Base-by-base conservation (phyloP, 2,113 vertebrate species). In the Chroicocephalus ridibundus region DNA sequence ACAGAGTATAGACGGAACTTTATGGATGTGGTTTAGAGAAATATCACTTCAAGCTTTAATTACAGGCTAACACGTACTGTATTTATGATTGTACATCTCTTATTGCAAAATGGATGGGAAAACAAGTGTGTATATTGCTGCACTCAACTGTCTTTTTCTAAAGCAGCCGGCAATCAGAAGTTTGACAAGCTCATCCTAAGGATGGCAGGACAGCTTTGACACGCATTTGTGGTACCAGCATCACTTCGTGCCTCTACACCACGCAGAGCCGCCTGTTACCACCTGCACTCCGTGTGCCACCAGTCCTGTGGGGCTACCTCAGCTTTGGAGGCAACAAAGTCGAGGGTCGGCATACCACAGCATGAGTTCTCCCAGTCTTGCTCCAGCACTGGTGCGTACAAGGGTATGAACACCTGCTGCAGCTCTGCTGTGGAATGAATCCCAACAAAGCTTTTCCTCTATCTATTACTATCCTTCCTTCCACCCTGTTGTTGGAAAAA, bases 181-280 rank as follows among this genome's bases (percentile, higher is more conserved):
- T 65, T 38, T 65, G 21, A 71, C n/a, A 72, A 24, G n/a, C 32
- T 54, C 0, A 0, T 29, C n/a, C n/a, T 6, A 14, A 44, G 52
- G 69, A 58, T 5, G 7, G 38, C 27, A 72, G 62, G 36, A 80
- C 13, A 72, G 20, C 18, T 68, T 6, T 32, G 36, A 72, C 70
- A 78, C 44, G 16, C 24, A 2, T 2, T 0, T 13, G n/a, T 8
- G 9, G n/a, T 14, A 61, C 13, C 42, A 44, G 52, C 36, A 44
- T 21, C 52, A 52, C 22, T 14, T 17, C 0, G 9, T 2, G 6
- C 57, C 82, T 58, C 79, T 64, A 8, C 14, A 15, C 16, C 52
- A 54, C 15, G 1, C 40, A 47, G 32, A 74, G 71, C 58, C 54
- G 64, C 57, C 36, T 54, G 15, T 9, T 86, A 36, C 61, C 66